phyloP scores from a whole-genome alignment of 2,797 vertebrate genomes.

The Anabas testudineus region DNA sequence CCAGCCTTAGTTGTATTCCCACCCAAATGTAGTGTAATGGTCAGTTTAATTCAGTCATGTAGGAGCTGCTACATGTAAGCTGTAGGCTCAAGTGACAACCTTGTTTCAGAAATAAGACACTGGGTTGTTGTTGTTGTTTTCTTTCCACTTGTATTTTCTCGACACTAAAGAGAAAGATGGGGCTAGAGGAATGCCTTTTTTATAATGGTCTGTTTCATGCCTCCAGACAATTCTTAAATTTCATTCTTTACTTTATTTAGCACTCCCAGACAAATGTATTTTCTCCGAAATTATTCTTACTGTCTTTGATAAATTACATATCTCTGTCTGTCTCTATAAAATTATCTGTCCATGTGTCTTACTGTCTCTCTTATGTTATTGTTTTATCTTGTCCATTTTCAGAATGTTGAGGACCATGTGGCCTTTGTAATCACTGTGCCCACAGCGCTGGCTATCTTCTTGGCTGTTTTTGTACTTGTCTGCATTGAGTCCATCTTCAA shows the following conservation, averaged over 20 bases:
- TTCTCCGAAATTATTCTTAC: conserved; percentile 4
- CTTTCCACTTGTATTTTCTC: conserved; percentile 33
- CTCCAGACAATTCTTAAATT: conserved; percentile 13
- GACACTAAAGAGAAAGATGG: conserved; percentile 7
- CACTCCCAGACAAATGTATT: neutral
- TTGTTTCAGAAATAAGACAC: neutral
- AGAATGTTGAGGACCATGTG: conserved; percentile 94
- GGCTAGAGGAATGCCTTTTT: conserved; percentile 18
- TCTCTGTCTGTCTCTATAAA: neutral
- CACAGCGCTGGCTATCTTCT: conserved; percentile 97
- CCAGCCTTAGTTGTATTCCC: too few relatives aligned
- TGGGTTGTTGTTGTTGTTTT: too few relatives aligned
- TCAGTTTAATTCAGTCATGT: too few relatives aligned
- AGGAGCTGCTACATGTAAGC: too few relatives aligned
- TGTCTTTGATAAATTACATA: neutral
- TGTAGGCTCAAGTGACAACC: neutral
- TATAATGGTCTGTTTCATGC: conserved; percentile 32
- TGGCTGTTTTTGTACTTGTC: conserved; percentile 96
- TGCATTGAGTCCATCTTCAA: conserved; percentile 97
- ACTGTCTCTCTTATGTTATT: neutral
- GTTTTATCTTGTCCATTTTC: conserved; percentile 46
- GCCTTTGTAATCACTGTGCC: conserved; percentile 97
- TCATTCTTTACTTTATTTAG: conserved; percentile 10
- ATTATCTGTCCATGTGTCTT: conserved; percentile 2
- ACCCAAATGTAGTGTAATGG: too few relatives aligned